These are phyloP conservation scores for Cercopithecus mona DNA, from an alignment of 2,113 vertebrate species.

Conservation along the genomic window DNA sequence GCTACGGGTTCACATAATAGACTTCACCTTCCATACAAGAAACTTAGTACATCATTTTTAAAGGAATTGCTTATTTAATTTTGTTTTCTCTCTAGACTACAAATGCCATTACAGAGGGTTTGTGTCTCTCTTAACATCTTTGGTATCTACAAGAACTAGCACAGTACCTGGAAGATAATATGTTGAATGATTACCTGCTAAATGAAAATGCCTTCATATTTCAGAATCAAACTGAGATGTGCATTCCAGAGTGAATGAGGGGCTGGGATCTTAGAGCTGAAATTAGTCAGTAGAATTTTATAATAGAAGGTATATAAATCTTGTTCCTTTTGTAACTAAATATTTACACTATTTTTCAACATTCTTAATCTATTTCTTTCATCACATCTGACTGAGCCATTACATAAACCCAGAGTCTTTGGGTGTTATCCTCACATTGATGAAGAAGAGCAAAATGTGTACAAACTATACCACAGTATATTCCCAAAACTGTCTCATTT, in stretches of 20 bases:
- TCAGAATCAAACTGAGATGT: not conserved
- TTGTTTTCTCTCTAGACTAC: not conserved
- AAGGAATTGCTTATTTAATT: not conserved
- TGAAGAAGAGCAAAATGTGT: not conserved
- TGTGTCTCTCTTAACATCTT: not conserved
- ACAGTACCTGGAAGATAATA: too few species aligned
- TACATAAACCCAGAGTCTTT: not conserved
- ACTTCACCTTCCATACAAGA: not conserved
- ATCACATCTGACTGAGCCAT: not conserved
- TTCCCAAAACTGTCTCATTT: not conserved
- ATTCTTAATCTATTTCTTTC: not conserved
- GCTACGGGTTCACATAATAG: too few species aligned
- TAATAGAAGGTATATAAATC: not conserved
- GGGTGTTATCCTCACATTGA: not conserved
- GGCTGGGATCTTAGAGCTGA: not conserved
- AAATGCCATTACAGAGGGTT: not conserved
- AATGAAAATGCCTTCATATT: rapidly evolving
- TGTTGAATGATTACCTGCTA: not conserved
- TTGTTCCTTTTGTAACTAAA: not conserved
- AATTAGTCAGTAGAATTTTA: not conserved
- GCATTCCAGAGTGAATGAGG: not conserved
- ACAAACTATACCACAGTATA: rapidly evolving
- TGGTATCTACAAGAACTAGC: not conserved
- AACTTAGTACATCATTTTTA: not conserved
- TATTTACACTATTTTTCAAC: not conserved